Evolutionary conservation across 2,113 vertebrate genomes (phyloP).

Genomic region (Phylloscopus trochilus): DNA sequence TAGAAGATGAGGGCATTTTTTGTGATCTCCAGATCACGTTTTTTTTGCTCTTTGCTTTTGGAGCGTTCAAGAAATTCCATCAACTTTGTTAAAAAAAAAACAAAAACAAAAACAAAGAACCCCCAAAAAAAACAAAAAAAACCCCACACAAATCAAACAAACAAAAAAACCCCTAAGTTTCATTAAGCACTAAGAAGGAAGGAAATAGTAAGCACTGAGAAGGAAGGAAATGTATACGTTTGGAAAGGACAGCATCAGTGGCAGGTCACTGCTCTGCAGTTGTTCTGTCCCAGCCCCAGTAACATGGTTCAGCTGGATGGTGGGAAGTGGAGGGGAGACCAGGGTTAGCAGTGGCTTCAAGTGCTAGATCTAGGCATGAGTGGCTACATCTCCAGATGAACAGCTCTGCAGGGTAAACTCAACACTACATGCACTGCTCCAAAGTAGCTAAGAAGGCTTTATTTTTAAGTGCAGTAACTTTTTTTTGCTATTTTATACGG

Average conservation of each 20-base stretch:
- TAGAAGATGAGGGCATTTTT: background rate
- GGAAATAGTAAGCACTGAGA: background rate
- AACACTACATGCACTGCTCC: rapidly evolving
- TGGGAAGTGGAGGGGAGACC: background rate
- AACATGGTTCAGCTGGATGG: background rate
- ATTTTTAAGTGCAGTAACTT: background rate
- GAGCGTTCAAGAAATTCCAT: background rate
- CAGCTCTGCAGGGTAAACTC: background rate
- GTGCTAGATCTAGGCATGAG: background rate
- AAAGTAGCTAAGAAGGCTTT: background rate
- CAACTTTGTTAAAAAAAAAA: background rate
- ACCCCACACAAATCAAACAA: too few relatives aligned
- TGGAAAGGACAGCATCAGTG: background rate
- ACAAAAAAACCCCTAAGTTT: background rate
- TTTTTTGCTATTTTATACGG: background rate
- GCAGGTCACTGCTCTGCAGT: background rate
- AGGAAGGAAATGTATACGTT: background rate
- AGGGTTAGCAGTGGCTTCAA: background rate
- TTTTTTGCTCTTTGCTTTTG: background rate
- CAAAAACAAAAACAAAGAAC: too few relatives aligned
- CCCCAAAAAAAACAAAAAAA: too few relatives aligned
- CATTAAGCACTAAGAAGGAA: background rate
- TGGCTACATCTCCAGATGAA: background rate
- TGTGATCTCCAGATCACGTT: rapidly evolving
- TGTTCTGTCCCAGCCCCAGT: background rate